Evolutionary conservation across 2,888 invertebrate species (phyloP).

Genomic region (Cynaeus angustus): DNA sequence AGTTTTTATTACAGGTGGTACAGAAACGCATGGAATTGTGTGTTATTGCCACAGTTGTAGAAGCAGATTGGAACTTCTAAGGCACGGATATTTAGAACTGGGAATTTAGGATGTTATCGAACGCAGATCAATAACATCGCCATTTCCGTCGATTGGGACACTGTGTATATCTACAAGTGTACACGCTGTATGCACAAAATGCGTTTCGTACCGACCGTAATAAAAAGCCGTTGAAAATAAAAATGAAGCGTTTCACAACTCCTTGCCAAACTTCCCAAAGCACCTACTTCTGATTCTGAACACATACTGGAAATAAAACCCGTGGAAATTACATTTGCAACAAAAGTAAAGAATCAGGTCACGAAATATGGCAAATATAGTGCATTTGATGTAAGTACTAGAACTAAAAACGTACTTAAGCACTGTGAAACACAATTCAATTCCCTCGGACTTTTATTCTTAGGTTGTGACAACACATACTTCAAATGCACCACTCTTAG

Average conservation of each 20-base stretch:
- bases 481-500: constrained; percentile 46
- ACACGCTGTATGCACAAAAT: no score
- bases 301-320: constrained; percentile 10
- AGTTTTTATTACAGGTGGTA: background rate
- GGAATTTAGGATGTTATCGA: no score
- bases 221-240: background rate
- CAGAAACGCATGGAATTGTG: no score
- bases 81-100: constrained; percentile 9
- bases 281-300: constrained; percentile 1
- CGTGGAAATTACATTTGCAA: constrained; percentile 5
- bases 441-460: constrained; percentile 26
- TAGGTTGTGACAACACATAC: constrained; percentile 28
- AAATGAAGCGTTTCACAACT: background rate
- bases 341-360: constrained; percentile 40
- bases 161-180: no score
- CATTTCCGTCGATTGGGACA: no score
- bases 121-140: no score
- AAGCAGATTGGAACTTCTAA: background rate
- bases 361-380: constrained; percentile 42
- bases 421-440: constrained; percentile 17
- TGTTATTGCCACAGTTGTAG: no score
- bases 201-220: no score
- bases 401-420: constrained; percentile 16
- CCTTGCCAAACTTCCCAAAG: background rate
- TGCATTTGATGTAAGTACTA: constrained; percentile 37